phyloP scores from a whole-genome alignment of 2,113 vertebrate species.

The Abramis brama region DNA sequence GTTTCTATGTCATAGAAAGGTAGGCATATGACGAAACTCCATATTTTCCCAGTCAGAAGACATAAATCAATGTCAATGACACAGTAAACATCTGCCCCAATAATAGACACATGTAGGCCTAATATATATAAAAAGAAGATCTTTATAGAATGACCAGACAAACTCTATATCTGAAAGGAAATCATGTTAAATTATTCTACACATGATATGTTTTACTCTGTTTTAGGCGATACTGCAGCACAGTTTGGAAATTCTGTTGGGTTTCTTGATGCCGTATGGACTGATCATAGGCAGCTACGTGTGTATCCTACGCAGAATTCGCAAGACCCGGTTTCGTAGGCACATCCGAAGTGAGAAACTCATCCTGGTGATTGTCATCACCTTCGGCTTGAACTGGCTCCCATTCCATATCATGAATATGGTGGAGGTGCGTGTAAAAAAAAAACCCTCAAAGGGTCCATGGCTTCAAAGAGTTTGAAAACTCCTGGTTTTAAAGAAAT shows the following conservation, averaged over 20 bases:
- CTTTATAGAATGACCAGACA: neutral
- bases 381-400: conserved; percentile 85
- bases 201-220: neutral
- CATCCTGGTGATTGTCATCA: conserved; percentile 83
- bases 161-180: neutral
- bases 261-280: conserved; percentile 82
- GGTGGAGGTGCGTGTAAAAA: conserved; percentile 73
- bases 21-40: neutral
- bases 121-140: neutral
- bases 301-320: conserved; percentile 76
- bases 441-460: too few species aligned
- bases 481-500: too few species aligned
- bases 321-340: conserved; percentile 74
- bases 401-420: conserved; percentile 86
- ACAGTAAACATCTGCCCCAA: neutral
- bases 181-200: neutral
- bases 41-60: neutral
- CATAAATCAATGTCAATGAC: neutral
- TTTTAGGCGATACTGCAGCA: conserved; percentile 78
- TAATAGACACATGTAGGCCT: neutral
- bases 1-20: neutral
- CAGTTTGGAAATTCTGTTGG: conserved; percentile 78
- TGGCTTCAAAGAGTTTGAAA: too few species aligned
- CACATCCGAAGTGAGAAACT: conserved; percentile 80
- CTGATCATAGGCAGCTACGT: conserved; percentile 81